phyloP scores from a whole-genome alignment of 2,113 vertebrate genomes.

The Anseranas semipalmata region DNA sequence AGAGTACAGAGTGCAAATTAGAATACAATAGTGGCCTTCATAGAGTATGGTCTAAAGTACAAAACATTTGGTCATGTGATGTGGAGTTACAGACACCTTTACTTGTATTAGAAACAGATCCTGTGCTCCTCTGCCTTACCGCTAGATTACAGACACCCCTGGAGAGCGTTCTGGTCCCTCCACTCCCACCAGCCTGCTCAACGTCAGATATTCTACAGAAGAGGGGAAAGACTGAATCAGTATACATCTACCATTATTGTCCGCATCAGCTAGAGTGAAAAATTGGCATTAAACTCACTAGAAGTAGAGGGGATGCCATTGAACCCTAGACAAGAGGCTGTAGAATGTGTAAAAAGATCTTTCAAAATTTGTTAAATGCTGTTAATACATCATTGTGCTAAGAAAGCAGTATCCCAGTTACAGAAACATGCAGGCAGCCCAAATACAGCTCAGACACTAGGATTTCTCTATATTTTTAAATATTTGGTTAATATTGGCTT shows the following conservation, averaged over 20 bases:
- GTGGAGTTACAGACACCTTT: fast-evolving
- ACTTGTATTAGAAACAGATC: neutral
- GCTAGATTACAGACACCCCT: neutral
- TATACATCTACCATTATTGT: neutral
- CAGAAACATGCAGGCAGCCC: neutral
- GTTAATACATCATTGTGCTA: neutral
- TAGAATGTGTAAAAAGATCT: fast-evolving
- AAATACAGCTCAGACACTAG: neutral
- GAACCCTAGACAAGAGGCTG: neutral
- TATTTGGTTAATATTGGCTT: neutral
- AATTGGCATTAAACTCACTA: neutral
- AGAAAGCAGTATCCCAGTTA: neutral
- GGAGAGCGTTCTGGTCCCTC: neutral
- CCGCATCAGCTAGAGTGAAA: neutral
- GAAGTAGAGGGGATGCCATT: neutral
- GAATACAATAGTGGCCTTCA: neutral
- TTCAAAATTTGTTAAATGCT: neutral
- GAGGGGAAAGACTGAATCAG: neutral
- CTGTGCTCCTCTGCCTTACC: neutral
- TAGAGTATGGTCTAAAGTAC: neutral
- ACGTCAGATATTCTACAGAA: neutral
- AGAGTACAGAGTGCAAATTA: neutral
- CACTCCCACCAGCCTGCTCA: neutral
- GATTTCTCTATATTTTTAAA: neutral
- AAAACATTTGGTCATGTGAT: neutral